Evolutionary conservation across 1,140 invertebrate genomes (phyloP).

Genomic region (Lethocerus indicus): DNA sequence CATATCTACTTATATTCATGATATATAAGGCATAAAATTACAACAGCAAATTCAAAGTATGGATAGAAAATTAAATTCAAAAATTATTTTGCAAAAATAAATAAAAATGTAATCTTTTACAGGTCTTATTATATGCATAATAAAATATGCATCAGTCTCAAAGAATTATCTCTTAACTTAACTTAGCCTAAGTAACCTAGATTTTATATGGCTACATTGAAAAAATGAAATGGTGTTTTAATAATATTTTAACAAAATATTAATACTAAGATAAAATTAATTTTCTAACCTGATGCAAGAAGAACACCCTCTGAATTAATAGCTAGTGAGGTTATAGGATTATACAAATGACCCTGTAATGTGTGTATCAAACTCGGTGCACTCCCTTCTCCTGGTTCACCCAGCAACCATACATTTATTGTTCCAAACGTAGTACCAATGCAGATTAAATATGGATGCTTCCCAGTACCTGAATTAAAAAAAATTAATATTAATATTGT

Average conservation of each 20-base stretch:
- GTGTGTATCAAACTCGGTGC: constrained; percentile 23
- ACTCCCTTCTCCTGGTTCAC: constrained; percentile 20
- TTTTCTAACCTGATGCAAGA: constrained; percentile 29
- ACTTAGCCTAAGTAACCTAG: too few relatives aligned
- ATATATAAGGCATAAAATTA: too few relatives aligned
- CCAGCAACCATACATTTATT: constrained; percentile 33
- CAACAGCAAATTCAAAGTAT: too few relatives aligned
- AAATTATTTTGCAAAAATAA: too few relatives aligned
- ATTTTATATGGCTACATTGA: too few relatives aligned
- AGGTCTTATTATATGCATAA: too few relatives aligned
- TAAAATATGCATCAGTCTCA: too few relatives aligned
- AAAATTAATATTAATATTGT: background rate
- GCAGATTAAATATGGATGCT: constrained; percentile 24
- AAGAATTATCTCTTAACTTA: too few relatives aligned
- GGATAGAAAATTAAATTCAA: too few relatives aligned
- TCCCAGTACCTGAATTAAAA: constrained; percentile 17
- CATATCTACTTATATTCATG: too few relatives aligned
- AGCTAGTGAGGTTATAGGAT: constrained; percentile 30
- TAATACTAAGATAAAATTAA: background rate
- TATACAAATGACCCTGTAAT: constrained; percentile 33
- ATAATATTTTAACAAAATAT: background rate
- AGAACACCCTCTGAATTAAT: constrained; percentile 33
- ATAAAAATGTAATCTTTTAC: too few relatives aligned
- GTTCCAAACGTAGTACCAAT: constrained; percentile 32
- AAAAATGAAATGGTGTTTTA: too few relatives aligned